Percentiles rank a stretch among this genome's conserved stretches.
Evolutionary conservation across 2,797 vertebrate genomes (phyloP).

Genomic region (Poeciliopsis turneri): DNA sequence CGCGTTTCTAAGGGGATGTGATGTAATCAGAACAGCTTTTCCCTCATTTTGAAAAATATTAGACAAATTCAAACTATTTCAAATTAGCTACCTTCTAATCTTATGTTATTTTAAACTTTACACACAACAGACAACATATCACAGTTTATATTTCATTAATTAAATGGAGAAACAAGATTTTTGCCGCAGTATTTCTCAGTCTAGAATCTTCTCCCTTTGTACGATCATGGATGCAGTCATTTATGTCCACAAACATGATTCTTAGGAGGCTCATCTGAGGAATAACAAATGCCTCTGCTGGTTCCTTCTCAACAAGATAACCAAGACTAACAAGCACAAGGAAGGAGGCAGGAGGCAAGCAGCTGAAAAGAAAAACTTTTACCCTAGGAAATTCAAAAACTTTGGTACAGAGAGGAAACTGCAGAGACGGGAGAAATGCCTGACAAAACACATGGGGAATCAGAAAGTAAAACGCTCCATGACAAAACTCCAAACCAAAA

Average conservation of each 20-base stretch:
- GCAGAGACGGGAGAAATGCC: background rate
- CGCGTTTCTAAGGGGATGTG: background rate
- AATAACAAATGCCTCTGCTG: background rate
- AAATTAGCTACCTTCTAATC: background rate
- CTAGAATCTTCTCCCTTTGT: background rate
- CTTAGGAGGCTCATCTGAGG: background rate
- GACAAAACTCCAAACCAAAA: background rate
- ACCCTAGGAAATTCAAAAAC: background rate
- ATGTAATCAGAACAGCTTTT: background rate
- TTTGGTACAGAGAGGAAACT: background rate
- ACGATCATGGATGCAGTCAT: background rate
- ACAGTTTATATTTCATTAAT: background rate
- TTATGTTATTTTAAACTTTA: background rate
- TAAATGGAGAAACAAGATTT: background rate
- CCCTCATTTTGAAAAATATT: background rate
- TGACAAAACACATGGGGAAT: background rate
- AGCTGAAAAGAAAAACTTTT: background rate
- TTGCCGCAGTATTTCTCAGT: background rate
- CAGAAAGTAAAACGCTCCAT: background rate
- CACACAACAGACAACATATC: background rate
- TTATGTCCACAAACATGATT: background rate
- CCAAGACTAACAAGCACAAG: background rate
- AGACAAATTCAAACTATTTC: background rate
- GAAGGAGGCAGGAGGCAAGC: background rate
- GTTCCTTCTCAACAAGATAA: background rate